Conservation (phyloP, 2,113 vertebrate species). For the Lophotis ruficrista region DNA sequence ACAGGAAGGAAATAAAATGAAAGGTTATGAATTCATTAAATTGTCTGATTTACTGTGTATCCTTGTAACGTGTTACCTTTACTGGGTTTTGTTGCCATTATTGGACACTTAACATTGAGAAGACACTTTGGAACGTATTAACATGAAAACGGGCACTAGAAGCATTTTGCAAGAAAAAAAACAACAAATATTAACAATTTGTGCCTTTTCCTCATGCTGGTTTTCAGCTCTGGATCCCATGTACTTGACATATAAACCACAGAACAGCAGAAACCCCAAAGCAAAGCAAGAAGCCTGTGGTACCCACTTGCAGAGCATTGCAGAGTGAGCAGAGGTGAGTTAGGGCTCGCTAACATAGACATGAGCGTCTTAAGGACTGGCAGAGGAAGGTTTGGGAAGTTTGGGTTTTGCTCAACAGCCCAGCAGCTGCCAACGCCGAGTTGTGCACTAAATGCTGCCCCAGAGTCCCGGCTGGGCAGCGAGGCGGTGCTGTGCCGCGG, state of each 20-base stretch:
- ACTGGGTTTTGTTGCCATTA: constrained; percentile 41
- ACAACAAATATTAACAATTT: neutral
- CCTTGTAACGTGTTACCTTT: constrained; percentile 55
- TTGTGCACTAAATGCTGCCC: neutral
- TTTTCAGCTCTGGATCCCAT: neutral
- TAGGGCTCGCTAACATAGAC: accelerated
- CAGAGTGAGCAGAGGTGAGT: neutral
- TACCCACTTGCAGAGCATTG: neutral
- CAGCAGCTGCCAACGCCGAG: neutral
- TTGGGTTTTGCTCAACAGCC: neutral
- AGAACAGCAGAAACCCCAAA: neutral
- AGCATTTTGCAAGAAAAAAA: neutral
- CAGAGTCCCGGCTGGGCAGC: accelerated
- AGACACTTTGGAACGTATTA: neutral
- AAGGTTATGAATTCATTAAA: constrained; percentile 78
- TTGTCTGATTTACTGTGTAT: constrained; percentile 67
- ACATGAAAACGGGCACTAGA: neutral
- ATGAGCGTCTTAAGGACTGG: neutral
- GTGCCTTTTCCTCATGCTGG: neutral
- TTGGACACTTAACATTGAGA: constrained; percentile 6
- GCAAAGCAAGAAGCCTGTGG: neutral
- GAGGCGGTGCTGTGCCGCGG: accelerated
- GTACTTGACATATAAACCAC: neutral
- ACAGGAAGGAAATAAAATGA: constrained; percentile 75
- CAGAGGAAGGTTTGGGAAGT: neutral